A percentile compares a stretch with the other conserved stretches of the same genome.
These are phyloP conservation scores for Caloenas nicobarica DNA, from an alignment of 2,113 vertebrate genomes.

Conservation along the genomic window DNA sequence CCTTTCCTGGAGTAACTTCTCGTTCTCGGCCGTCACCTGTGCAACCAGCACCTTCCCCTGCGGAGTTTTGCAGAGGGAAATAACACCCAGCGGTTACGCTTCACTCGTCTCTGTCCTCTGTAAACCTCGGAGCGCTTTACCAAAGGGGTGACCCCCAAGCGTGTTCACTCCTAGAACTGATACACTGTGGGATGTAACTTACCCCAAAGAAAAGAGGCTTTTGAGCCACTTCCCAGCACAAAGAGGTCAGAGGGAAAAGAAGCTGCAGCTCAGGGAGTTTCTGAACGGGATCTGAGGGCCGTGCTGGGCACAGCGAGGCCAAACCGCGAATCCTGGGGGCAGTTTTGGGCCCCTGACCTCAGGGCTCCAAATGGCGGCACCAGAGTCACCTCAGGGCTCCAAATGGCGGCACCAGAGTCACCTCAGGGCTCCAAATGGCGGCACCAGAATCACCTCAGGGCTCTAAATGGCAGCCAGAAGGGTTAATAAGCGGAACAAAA, in stretches of 20 bases:
- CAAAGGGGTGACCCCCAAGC: background rate
- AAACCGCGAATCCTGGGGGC: too few relatives aligned
- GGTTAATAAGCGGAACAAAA: too few relatives aligned
- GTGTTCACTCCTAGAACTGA: background rate
- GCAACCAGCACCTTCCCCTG: constrained; percentile 83
- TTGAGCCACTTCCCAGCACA: background rate
- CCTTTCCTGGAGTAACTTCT: constrained; percentile 85
- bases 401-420: too few relatives aligned
- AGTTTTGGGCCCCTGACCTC: too few relatives aligned
- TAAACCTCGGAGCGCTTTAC: background rate
- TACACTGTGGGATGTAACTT: background rate
- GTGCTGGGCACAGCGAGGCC: too few relatives aligned
- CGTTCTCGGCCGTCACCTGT: constrained; percentile 84
- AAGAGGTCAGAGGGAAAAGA: background rate
- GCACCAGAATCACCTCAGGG: too few relatives aligned
- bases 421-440: too few relatives aligned
- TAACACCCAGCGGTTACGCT: background rate
- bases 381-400: too few relatives aligned
- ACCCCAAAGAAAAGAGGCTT: background rate
- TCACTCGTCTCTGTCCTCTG: background rate
- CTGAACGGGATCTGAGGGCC: background rate
- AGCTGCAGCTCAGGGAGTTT: background rate
- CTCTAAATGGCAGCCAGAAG: too few relatives aligned
- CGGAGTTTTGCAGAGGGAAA: background rate
- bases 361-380: too few relatives aligned